Base-by-base conservation (phyloP, 2,888 invertebrate genomes). In the Drosophila differens region DNA sequence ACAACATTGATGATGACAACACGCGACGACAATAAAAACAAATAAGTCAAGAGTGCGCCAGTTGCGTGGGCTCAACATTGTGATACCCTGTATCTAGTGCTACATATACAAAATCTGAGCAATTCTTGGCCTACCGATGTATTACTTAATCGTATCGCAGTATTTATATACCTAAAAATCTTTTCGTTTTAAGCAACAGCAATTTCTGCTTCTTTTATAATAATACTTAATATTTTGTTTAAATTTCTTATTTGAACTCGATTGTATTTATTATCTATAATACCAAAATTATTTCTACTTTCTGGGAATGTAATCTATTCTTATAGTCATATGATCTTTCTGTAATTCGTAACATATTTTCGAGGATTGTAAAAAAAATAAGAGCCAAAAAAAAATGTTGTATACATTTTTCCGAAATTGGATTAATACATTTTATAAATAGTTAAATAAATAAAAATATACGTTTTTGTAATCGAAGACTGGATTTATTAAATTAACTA, bases 1-100 rank as follows among this genome's bases (percentile, higher is more conserved):
- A 54, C 65, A 59, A 53, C 61, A 69, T 58, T 63, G 52, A 53
- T 75, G 61, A 59, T 81, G 60, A 44, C 53, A 77, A 64, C 89
- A 89, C 89, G 84, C 83, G 75, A 89, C 70, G 70, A 71, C 81
- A 80, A 73, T 68, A 64, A 89, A 68, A 80, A 81, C 63, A 76
- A 74, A 79, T 76, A 73, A 62, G 70, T 59, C 63, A 59, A 70
- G 64, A 76, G 57, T 47, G 53, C 66, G 44, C n/a, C 33, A 61
- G 39, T n/a, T 49, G 52, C 44, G 74, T 61, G 33, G 6, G 16
- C 35, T 22, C 28, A 4, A 52, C 59, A 9, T 1, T 22, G 1
- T 16, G 35, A 70, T 69, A 69, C 30, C 28, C 59, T 54, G 25
- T 16, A 47, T n/a, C 2, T 19, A 19, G 25, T n/a, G 12, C n/a